These are phyloP conservation scores for Lepidurus apus DNA, from an alignment of 1,140 invertebrate genomes.

Conservation along the genomic window DNA sequence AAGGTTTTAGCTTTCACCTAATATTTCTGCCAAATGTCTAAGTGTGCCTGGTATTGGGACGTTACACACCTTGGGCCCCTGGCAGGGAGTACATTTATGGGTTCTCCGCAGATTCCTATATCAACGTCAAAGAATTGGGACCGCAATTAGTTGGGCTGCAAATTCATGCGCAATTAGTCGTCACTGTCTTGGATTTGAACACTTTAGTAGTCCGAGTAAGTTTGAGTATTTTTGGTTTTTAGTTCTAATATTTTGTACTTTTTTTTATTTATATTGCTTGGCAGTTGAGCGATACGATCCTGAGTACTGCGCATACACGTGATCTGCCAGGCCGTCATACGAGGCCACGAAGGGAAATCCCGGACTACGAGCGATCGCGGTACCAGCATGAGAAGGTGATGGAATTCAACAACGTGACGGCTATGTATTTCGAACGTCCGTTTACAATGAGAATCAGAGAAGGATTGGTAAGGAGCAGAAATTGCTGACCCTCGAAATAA, in stretches of 20 bases:
- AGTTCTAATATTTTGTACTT: not conserved
- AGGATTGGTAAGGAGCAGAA: conserved; percentile 28
- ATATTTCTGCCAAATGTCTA: not conserved
- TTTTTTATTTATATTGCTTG: conserved; percentile 23
- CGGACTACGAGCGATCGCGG: not conserved
- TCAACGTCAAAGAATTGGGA: conserved; percentile 30
- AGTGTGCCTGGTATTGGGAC: not conserved
- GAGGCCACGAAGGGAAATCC: conserved; percentile 4
- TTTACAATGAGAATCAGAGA: conserved; percentile 29
- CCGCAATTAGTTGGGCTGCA: conserved; percentile 31
- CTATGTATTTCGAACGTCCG: conserved; percentile 25
- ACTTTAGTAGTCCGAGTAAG: conserved; percentile 32
- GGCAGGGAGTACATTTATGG: conserved; percentile 34
- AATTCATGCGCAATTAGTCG: conserved; percentile 25
- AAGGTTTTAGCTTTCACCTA: not conserved
- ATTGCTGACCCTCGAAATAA: not conserved
- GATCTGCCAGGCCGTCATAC: not conserved
- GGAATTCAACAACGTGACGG: conserved; percentile 7
- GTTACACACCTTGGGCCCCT: conserved; percentile 30
- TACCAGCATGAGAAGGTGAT: not conserved
- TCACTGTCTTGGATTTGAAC: conserved; percentile 28
- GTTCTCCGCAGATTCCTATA: conserved; percentile 29
- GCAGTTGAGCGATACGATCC: conserved; percentile 27
- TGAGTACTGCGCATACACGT: conserved; percentile 25
- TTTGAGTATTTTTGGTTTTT: conserved; percentile 20